Base-by-base conservation (phyloP, 2,113 vertebrate genomes). In the Pogonocichla stellata region DNA sequence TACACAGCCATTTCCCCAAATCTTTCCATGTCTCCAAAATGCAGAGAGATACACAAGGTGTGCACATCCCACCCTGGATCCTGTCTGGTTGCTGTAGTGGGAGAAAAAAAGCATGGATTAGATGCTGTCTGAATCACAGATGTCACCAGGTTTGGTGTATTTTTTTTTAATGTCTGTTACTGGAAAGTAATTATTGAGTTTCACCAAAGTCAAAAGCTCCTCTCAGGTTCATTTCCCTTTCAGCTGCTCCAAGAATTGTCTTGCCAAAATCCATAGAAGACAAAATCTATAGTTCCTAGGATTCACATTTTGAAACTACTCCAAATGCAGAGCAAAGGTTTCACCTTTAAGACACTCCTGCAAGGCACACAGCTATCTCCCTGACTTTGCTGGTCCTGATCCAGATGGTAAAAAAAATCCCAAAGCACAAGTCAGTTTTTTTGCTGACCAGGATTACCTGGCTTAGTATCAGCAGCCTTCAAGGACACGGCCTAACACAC, bases 381-480 rank as follows among this genome's bases (percentile, higher is more conserved):
- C 81, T 74, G 43, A 74, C n/a, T 74, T 47, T 22, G 43, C 78
- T 81, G 70, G 38, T 54, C 25, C 66, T 48, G 38, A 73, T 85
- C 62, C 85, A 90, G 74, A 56, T 20, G 26, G 10, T 29, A 64
- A 51, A 47, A 42, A 23, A 48, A 43, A 13, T 2, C 3, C 23
- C 34, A 33, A 74, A 90, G 12, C 42, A 20, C 19, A 75, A 77
- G 33, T 9, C 2, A 8, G 42, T 16, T 22, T 22, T 90, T 94
- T 51, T 94, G 89, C 89, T 90, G 93, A 91, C 71, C 67, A 91
- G 80, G 64, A 77, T 86, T 69, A 88, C 60, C 58, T 1, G 5
- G 26, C 40, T 54, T 22, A 43, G 42, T 2, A 82, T 65, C 79
- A 79, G 81, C 85, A 93, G 14, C 58, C 69, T 89, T 67, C 92